These are phyloP conservation scores for Brachionus rotundiformis DNA, from an alignment of 1,140 invertebrate genomes.

Conservation along the genomic window DNA sequence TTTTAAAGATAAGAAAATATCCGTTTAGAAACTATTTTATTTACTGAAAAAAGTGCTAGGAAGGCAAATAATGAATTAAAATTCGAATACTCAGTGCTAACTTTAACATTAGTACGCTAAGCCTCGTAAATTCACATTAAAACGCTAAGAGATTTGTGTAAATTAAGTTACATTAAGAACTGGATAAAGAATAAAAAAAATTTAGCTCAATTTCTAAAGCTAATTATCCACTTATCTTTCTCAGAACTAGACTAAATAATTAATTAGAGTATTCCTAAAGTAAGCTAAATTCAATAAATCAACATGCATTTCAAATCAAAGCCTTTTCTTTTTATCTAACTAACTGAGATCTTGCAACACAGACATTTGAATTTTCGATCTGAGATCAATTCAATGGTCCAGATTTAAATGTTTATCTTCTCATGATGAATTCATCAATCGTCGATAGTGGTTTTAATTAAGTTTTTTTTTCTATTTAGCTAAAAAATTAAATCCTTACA, in stretches of 20 bases:
- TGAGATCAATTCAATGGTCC: conserved; percentile 37
- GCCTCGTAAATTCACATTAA: conserved; percentile 11
- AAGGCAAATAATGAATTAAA: neutral
- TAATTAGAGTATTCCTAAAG: neutral
- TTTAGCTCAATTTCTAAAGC: neutral
- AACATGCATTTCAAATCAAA: conserved; percentile 38
- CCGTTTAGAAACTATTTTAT: conserved; percentile 36
- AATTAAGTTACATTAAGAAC: neutral
- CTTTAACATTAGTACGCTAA: conserved; percentile 25
- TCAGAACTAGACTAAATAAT: conserved; percentile 37
- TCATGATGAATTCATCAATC: conserved; percentile 36
- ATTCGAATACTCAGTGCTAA: conserved; percentile 27
- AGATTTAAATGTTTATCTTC: conserved; percentile 37
- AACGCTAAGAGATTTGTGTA: conserved; percentile 35
- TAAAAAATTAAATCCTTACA: neutral
- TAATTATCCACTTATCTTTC: conserved; percentile 43
- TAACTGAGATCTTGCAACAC: conserved; percentile 32
- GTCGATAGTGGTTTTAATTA: conserved; percentile 43
- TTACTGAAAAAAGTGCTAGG: neutral
- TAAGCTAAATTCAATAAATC: conserved; percentile 20
- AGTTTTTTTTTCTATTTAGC: neutral
- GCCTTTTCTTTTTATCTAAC: conserved; percentile 37
- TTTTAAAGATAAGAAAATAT: conserved; percentile 39
- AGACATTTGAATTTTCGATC: conserved; percentile 47
- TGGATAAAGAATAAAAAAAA: neutral